Evolutionary conservation across 2,797 vertebrate species (phyloP).

Genomic region (Sarcoramphus papa): DNA sequence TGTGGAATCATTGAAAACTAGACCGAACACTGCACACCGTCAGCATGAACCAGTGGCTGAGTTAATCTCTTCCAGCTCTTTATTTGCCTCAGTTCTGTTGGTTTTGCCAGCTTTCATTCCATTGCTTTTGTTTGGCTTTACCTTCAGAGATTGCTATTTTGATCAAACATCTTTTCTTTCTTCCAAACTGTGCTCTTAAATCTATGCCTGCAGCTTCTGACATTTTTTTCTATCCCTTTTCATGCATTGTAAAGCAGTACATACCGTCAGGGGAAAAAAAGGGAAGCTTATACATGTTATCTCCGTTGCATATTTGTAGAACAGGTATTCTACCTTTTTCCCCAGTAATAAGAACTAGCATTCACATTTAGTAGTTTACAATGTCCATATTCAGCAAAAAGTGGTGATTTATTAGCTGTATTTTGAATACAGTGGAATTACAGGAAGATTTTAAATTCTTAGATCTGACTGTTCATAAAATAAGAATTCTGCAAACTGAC

Average conservation of each 20-base stretch:
- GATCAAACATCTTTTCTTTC: background rate
- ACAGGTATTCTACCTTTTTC: background rate
- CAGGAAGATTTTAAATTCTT: background rate
- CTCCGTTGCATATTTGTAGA: background rate
- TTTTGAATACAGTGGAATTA: background rate
- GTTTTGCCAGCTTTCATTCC: background rate
- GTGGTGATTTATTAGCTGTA: background rate
- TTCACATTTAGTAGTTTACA: background rate
- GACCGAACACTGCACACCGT: background rate
- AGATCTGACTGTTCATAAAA: background rate
- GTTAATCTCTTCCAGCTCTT: background rate
- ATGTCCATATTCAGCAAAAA: background rate
- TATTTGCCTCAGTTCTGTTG: background rate
- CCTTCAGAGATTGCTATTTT: background rate
- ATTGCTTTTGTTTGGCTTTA: background rate
- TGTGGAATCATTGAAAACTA: background rate
- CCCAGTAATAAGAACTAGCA: background rate
- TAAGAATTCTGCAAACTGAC: background rate
- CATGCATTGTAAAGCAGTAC: background rate
- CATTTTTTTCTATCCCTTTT: background rate
- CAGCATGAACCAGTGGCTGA: fast-evolving
- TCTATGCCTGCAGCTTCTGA: background rate
- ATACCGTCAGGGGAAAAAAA: background rate
- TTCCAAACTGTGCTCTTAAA: background rate
- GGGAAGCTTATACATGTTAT: background rate